Percentiles rank a stretch among this genome's conserved stretches.
phyloP scores from a whole-genome alignment of 2,888 invertebrate genomes.

The Xanthorhoe spadicearia region DNA sequence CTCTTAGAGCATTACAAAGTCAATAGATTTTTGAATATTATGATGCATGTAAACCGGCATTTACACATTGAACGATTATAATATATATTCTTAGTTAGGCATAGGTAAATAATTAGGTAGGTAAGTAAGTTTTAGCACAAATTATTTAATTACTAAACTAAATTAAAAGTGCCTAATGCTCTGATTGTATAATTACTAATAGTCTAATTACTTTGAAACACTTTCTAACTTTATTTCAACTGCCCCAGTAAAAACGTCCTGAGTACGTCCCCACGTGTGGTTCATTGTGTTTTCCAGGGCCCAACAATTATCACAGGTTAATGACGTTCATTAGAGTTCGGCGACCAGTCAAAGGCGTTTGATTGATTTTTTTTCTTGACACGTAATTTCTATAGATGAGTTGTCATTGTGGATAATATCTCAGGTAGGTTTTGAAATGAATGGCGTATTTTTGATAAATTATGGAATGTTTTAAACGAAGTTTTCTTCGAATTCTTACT shows the following conservation, averaged over 20 bases:
- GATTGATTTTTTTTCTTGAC: slow-evolving; percentile 45
- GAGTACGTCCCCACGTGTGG: slow-evolving; percentile 18
- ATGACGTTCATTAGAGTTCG: slow-evolving; percentile 43
- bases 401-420: slow-evolving; percentile 37
- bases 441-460: neutral
- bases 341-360: slow-evolving; percentile 34
- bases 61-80: no score
- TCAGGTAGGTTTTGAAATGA: slow-evolving; percentile 13
- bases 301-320: slow-evolving; percentile 43
- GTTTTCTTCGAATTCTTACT: no score
- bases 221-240: neutral
- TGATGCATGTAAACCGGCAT: no score
- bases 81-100: no score
- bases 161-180: no score
- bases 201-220: no score
- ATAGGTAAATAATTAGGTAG: no score
- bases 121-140: no score
- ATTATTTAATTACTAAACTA: no score
- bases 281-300: slow-evolving; percentile 40
- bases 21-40: no score
- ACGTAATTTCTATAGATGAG: slow-evolving; percentile 33
- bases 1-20: no score
- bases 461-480: neutral
- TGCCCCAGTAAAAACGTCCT: slow-evolving; percentile 4
- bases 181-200: no score